Evolutionary conservation across 2,113 vertebrate species (phyloP), one percentile per base, ranked within the genome.

Genomic region (Gnathochromis pfefferi): DNA sequence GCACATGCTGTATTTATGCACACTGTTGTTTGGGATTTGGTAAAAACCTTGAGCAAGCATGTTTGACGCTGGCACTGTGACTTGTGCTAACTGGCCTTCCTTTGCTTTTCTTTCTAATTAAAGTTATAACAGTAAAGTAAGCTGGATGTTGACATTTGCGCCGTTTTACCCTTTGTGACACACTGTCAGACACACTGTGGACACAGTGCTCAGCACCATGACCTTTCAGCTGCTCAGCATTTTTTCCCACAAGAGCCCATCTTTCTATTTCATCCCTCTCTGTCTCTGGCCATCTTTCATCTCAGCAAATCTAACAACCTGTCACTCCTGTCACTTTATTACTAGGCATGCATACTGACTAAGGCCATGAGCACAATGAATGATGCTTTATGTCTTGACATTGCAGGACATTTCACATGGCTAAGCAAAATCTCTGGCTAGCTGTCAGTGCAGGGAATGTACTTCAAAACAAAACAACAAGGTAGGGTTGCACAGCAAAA

Each of bases 201-300:
- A 92, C 90, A 88, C 75, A 47, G 38, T 47, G 79, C 89, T 90
- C 83, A 65, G 81, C 23, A 19, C 80, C 16, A 49, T 94, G 95
- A 95, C 94, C 94, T 95, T 96, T 96, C 86, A 91, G 93, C 86
- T 82, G 93, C 92, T 95, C 90, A 92, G 92, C 93, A 88, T 88
- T 92, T 88, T 92, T 92, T 87, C 90, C 90, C 86, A 82, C 85
- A 78, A 84, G 83, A 93, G 85, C 40, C 84, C 87, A 57, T 85
- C 87, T 85, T 89, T 81, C 84, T 80, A 81, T 92, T 90, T 49
- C 85, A 86, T 85, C 85, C 79, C 88, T 45, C 58, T 70, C 68
- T 9, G 68, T 88, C 81, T 80, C 82, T 70, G 88, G 65, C 80
- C 42, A 35, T 89, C 84, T 90, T 93, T 88, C 87, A 86, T 91